phyloP scores from a whole-genome alignment of 2,888 invertebrate species.

The Conus canariensis region DNA sequence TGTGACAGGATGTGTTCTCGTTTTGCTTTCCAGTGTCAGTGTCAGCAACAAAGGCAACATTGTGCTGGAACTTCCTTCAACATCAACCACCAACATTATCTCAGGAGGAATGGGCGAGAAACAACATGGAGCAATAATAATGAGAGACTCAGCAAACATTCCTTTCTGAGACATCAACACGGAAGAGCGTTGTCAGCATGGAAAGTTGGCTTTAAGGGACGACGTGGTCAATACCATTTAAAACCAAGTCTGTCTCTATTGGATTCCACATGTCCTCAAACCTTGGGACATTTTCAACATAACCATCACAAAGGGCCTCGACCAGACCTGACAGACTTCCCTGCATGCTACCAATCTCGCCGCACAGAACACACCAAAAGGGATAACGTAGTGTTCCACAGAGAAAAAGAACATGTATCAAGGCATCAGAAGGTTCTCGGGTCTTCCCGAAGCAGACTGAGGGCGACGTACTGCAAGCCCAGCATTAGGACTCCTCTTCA shows the following conservation, averaged over 20 bases:
- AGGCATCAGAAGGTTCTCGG: neutral
- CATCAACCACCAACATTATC: neutral
- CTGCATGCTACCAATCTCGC: neutral
- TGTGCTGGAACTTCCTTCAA: neutral
- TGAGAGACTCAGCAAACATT: too few relatives aligned
- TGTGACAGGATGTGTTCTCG: neutral
- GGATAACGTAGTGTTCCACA: neutral
- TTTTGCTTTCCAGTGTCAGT: neutral
- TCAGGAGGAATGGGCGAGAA: neutral
- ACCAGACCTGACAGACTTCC: too few relatives aligned
- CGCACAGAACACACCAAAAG: neutral
- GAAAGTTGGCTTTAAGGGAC: neutral
- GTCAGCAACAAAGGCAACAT: neutral
- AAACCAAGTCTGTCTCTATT: neutral
- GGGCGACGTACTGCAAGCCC: constrained; percentile 10
- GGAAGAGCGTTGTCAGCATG: neutral
- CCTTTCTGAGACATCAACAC: neutral
- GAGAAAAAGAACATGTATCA: neutral
- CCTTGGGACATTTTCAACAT: neutral
- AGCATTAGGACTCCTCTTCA: constrained; percentile 6
- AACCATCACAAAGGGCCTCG: neutral
- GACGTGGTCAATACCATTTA: neutral
- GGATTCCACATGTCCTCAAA: neutral
- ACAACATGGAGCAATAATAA: neutral
- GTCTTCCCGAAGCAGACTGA: neutral